Evolutionary conservation across 2,797 vertebrate species (phyloP), one percentile per base, ranked within the genome.

Genomic region (Enteromius treurensis): DNA sequence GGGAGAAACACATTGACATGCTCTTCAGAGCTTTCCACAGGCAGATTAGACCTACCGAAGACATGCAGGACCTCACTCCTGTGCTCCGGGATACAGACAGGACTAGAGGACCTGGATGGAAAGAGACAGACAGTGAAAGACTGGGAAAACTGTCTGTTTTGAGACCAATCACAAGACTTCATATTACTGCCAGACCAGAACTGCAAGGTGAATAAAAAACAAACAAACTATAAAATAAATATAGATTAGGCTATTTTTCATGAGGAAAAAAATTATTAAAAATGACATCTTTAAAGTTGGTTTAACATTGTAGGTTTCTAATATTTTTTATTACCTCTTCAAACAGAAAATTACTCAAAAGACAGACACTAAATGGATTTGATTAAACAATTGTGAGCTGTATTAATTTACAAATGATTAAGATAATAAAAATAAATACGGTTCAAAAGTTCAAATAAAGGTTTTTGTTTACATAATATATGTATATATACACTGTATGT

Each of bases 1-100:
- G 95, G 80, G 95, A 96, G 84, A 95, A 92, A 74, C 95, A 96
- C 87, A 95, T 96, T 74, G 91, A 94, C 85, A 90, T 89, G 86
- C 89, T 92, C 37, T 91, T 93, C 84, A 91, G 87, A 79, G 89
- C 92, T 79, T 92, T 94, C 78, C 90, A 90, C 69, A 87, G 88
- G 32, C 86, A 67, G 37, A 86, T 89, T 17, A 88, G 88, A 9
- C 85, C 87, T 15, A 79, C 87, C 0, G 73, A 84, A 23, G 86
- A 91, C 53, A 60, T 81, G 5, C 90, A 85, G 58, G 80, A 79
- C 60, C 83, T 86, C n/a, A 21, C 83, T 65, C n/a, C 84, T 64
- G 80, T 68, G 69, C 29, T 47, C 84, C 40, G 73, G 67, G 65
- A 80, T 34, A 47, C 85, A 85, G 86, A 51, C 80, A 76, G 19